Base-by-base conservation (phyloP, 2,797 vertebrate genomes). In the Hippoglossus hippoglossus region DNA sequence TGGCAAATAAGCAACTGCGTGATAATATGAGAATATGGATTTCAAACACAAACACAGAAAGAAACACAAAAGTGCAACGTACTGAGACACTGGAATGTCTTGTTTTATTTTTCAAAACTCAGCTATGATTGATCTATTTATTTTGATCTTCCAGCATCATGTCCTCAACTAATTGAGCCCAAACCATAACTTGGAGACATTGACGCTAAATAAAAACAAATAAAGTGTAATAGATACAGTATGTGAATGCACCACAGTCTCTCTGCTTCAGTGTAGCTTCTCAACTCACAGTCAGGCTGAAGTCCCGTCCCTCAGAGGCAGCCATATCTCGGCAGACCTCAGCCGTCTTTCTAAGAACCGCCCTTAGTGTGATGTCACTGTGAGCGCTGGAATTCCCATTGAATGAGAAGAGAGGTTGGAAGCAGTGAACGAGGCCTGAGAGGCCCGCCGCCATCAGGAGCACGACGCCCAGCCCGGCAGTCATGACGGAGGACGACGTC, bases 251-350 rank as follows among this genome's bases (percentile, higher is more conserved):
- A 39, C 9, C 6, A 16, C 1, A 15, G 31, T 59, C 11, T 44
- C 15, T 18, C 41, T 22, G 34, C 47, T 58, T 58, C 4, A 26
- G 0, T 4, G 1, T 21, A 15, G 6, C n/a, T 63, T n/a, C 80
- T 2, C 3, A 34, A 71, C 91, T 91, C 66, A 93, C 92, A 15
- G 41, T 73, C 70, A 93, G 73, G 25, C 6, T 81, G 83, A 93
- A 91, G 54, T 81, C 61, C 8, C 59, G 59, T 46, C 89, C 89
- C 24, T 84, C 77, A 2, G 80, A 58, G 0, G 56, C 51, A 15
- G 90, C 90, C 0, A 92, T 71, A 21, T 80, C 82, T 15, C 70
- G 25, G 71, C 92, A 93, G 53, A 91, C 89, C 66, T 92, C 88
- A 0, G 89, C 91, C 1, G 91, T 91, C 78, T 94, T 92, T 15